Conservation (phyloP, 2,888 invertebrate genomes). For the Tolmerus cingulatus region DNA sequence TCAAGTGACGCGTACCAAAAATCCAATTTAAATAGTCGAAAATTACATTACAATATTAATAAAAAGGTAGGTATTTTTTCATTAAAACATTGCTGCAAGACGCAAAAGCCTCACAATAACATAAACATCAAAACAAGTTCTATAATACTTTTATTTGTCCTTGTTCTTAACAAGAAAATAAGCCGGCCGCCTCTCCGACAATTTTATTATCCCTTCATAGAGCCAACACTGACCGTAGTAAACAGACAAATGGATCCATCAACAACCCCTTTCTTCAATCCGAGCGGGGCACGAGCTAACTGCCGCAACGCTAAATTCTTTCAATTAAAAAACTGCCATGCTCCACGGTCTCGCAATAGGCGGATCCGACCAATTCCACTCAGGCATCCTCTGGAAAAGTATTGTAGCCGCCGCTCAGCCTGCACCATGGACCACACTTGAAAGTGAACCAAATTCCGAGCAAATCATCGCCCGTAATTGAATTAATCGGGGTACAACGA, state of each 20-base stretch:
- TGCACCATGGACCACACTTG: neutral
- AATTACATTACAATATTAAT: neutral
- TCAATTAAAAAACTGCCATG: conserved; percentile 20
- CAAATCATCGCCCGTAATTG: conserved; percentile 3
- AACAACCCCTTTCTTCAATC: neutral
- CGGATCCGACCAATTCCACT: neutral
- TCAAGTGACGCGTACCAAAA: no score
- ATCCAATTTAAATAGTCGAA: neutral
- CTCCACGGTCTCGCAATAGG: neutral
- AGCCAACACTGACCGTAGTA: neutral
- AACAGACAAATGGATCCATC: neutral
- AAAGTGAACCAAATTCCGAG: conserved; percentile 27
- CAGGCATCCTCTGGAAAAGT: neutral
- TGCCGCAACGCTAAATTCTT: neutral
- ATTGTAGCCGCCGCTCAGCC: neutral
- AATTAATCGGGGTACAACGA: neutral
- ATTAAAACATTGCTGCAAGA: neutral
- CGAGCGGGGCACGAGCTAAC: conserved; percentile 11
- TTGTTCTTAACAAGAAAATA: neutral
- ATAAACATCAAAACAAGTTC: neutral
- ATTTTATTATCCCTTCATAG: neutral
- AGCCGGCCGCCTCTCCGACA: neutral
- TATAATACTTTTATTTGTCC: neutral
- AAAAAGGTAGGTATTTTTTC: no score
- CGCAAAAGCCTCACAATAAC: neutral